These are phyloP conservation scores for Lasioglossum calceatum DNA, from an alignment of 2,888 invertebrate species.

Conservation along the genomic window DNA sequence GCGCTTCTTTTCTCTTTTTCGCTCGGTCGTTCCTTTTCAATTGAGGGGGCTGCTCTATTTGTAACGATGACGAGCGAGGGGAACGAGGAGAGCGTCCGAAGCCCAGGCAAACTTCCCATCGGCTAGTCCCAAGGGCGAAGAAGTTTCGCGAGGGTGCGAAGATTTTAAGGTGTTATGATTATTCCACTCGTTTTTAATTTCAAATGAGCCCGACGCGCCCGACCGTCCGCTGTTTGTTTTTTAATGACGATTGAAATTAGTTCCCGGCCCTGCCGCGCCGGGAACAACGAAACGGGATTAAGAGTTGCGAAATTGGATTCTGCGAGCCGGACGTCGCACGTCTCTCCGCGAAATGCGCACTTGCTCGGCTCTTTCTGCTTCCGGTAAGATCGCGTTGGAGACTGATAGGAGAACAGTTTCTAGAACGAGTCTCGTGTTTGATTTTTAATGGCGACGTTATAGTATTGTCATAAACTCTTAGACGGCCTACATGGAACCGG, in stretches of 20 bases:
- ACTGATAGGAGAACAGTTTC: neutral
- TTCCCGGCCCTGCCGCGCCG: neutral
- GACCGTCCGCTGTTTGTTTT: constrained; percentile 35
- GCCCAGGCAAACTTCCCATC: constrained; percentile 10
- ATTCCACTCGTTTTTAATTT: constrained; percentile 57
- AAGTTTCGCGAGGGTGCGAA: constrained; percentile 47
- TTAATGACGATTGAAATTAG: constrained; percentile 56
- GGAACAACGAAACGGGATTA: neutral
- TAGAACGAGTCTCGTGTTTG: neutral
- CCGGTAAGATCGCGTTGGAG: neutral
- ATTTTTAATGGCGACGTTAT: neutral
- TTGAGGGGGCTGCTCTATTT: neutral
- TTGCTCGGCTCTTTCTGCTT: neutral
- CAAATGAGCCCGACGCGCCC: constrained; percentile 32
- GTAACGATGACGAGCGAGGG: constrained; percentile 8
- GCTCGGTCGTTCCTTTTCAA: neutral
- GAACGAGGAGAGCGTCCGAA: constrained; percentile 18
- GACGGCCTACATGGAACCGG: no score
- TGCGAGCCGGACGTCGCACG: neutral
- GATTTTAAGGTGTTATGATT: constrained; percentile 51
- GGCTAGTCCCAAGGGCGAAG: constrained; percentile 29
- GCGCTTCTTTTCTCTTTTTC: neutral
- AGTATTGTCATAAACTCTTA: no score
- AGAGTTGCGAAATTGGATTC: constrained; percentile 19
- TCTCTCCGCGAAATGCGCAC: neutral